Base-by-base conservation (phyloP, 2,888 invertebrate species). In the Pomacea canaliculata region DNA sequence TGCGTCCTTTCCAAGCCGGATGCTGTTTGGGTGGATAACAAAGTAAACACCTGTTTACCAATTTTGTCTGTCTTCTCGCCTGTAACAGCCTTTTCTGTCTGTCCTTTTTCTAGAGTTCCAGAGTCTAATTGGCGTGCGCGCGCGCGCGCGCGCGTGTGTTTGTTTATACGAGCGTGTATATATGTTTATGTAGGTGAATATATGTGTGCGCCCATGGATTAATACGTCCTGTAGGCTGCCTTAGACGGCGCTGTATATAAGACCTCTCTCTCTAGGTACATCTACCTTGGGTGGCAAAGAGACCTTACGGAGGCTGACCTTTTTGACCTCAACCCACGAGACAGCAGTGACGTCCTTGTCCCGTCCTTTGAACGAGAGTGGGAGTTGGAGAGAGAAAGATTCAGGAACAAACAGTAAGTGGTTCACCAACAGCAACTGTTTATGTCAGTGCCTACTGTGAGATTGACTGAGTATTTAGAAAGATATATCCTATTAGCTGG, bases 11-110 rank as follows among this genome's bases (percentile, higher is more conserved):
- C 81, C 89, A 3, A 89, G 89, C 16, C 80, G 86, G 60, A 78
- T 91, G 3, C 81, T 87, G 8, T 91, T 87, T 79, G 86, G 86
- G 78, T 91, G 91, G 91, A 86, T 90, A 62, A 88, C 86, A 70
- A 80, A 79, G 91, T 90, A 78, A 77, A 37, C 4, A 37, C 37
- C 3, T 37, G 37, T 37, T 5, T 37, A 5, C 5, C 37, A 1
- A 5, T 48, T 19, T 19, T 59, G 48, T 46, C n/a, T 18, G 27
- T 66, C 10, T 56, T 4, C 51, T 56, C 1, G 7, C 4, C 51
- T 13, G 51, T 56, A 1, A 7, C 12, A 56, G 51, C 3, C 12
- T 7, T 10, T 56, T 37, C 5, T 37, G 0, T 37, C 37, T 37
- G 0, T 37, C 5, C 37, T 37, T 23, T 23, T 23, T 23, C 23